Evolutionary conservation across 2,113 vertebrate species (phyloP).

Genomic region (Herpailurus yagouaroundi): DNA sequence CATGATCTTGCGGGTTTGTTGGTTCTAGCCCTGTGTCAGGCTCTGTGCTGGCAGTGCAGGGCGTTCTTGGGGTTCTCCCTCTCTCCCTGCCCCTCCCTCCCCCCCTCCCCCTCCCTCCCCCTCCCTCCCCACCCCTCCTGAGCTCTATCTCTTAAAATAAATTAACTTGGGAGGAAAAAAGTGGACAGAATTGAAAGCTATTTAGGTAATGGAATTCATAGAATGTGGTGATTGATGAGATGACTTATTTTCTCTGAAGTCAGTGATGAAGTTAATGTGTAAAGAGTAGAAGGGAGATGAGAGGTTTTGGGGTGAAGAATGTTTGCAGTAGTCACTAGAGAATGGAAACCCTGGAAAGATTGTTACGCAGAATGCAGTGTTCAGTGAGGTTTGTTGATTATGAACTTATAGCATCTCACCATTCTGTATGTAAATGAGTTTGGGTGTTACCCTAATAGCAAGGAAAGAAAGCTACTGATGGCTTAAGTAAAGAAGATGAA

Average conservation of each 20-base stretch:
- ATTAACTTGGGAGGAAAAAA: neutral
- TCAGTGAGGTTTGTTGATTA: neutral
- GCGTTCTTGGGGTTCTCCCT: too few species aligned
- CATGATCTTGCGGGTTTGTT: too few species aligned
- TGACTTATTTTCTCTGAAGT: neutral
- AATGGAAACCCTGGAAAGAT: neutral
- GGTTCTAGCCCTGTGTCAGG: too few species aligned
- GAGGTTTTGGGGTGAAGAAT: neutral
- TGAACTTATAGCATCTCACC: neutral
- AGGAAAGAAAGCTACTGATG: neutral
- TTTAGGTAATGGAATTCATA: neutral
- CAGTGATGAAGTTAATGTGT: neutral
- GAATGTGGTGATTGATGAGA: neutral
- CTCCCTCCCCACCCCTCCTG: too few species aligned
- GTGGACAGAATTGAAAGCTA: neutral
- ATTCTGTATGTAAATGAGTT: neutral
- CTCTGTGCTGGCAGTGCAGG: too few species aligned
- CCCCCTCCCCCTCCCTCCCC: fast-evolving
- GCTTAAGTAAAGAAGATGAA: neutral
- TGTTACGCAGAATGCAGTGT: neutral
- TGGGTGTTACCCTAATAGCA: neutral
- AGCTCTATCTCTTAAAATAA: too few species aligned
- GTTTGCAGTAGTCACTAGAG: neutral
- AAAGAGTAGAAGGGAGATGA: neutral
- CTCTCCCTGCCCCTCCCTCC: too few species aligned